Base-by-base conservation (phyloP, 2,888 invertebrate genomes). In the Belgica antarctica region DNA sequence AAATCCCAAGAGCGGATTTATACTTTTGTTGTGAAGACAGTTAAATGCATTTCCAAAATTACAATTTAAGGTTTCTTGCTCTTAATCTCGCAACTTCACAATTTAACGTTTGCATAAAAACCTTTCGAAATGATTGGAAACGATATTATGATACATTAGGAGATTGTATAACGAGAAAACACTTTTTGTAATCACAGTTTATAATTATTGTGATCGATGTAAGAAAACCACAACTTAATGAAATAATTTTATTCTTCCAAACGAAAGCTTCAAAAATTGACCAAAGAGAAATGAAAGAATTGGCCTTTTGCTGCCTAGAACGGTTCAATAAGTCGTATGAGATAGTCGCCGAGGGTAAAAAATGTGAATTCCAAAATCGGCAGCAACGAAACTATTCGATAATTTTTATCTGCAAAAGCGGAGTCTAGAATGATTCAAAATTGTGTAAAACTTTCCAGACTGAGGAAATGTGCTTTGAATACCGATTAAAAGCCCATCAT, bases 391-490 rank as follows among this genome's bases (percentile, higher is more conserved):
- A 52, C 3, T 31, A n/a, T n/a, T n/a, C n/a, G n/a, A n/a, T n/a
- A n/a, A n/a, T n/a, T n/a, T n/a, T n/a, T n/a, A n/a, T n/a, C n/a
- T n/a, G n/a, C n/a, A n/a, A n/a, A n/a, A n/a, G n/a, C n/a, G n/a
- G n/a, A n/a, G 10, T 41, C n/a, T 10, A 41, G 41, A 41, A 41
- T 41, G 41, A 41, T 10, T 41, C n/a, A 41, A 41, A 41, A 10
- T 41, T 41, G 12, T 2, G 15, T 41, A 10, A 41, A 41, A 2
- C 41, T 10, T 41, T 41, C 10, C 10, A 41, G 41, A 52, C 52
- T 52, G 52, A 52, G 52, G 22, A 52, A 52, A 52, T 52, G 52
- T 52, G 52, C 52, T 52, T 52, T 52, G 19, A 52, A 52, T 52
- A 22, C 17, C 15, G 15, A 34, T 41, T 41, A n/a, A n/a, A n/a